These are phyloP conservation scores for Choloepus hoffmanni DNA, from an alignment of 2,113 vertebrate species.

Conservation along the genomic window DNA sequence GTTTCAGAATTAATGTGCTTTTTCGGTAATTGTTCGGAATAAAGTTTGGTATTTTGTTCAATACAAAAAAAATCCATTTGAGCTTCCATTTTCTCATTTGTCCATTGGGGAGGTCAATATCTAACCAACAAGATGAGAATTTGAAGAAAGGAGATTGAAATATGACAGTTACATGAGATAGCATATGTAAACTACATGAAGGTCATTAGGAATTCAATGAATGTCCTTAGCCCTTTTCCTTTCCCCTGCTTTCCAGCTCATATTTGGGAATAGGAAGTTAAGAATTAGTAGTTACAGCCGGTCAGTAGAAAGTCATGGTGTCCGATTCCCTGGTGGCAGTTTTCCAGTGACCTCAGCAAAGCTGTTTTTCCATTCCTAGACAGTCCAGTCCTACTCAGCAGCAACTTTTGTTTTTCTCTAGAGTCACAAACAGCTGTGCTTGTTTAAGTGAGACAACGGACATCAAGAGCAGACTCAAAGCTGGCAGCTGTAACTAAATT, in stretches of 20 bases:
- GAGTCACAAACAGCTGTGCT: slow-evolving; percentile 64
- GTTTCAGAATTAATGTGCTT: no score
- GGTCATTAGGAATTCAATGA: not conserved
- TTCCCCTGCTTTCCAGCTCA: not conserved
- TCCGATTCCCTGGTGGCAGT: not conserved
- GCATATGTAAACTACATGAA: not conserved
- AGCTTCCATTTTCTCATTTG: not conserved
- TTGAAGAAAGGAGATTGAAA: not conserved
- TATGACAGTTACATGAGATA: not conserved
- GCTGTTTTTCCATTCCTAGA: not conserved
- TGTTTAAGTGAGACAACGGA: slow-evolving; percentile 60
- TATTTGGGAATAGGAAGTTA: not conserved
- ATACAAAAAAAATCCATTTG: no score
- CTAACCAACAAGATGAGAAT: not conserved
- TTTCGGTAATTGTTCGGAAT: no score
- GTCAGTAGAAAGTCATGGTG: not conserved
- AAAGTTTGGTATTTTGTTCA: no score
- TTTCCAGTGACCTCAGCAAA: not conserved
- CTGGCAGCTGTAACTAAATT: slow-evolving; percentile 76
- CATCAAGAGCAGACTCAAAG: slow-evolving; percentile 49
- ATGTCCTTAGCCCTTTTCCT: not conserved
- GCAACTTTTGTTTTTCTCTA: slow-evolving; percentile 54
- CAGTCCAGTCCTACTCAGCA: not conserved
- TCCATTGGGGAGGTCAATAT: not conserved
- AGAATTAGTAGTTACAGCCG: not conserved